Base-by-base conservation (phyloP, 2,797 vertebrate species). In the Onychomys leucogaster region DNA sequence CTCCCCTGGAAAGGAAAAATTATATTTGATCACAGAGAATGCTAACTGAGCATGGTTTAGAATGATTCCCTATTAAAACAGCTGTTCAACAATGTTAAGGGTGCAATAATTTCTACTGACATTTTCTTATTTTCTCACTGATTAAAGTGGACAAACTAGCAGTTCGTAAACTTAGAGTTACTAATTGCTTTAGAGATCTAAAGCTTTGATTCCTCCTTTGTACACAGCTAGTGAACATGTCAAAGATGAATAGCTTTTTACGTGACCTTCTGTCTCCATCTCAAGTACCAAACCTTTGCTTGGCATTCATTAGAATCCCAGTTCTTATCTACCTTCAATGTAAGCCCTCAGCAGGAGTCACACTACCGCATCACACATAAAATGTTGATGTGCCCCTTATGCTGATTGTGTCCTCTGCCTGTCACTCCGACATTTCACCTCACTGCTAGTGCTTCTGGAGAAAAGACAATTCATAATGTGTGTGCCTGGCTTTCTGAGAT, bases 1-100 rank as follows among this genome's bases (percentile, higher is more conserved):
- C 34, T 52, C 10, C 3, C 55, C 46, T 41, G 25, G 37, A 91
- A 91, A 25, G 55, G n/a, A 89, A 57, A 75, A 19, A 34, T 87
- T 57, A 73, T 43, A 91, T 76, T 84, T 95, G 57, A 93, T 95
- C 71, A 92, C 46, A 94, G 21, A 90, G 65, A 71, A 61, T 88
- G 71, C 2, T 78, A 75, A 96, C 32, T 61, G 59, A 95, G 71
- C 32, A 63, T 82, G 91, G 46, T 92, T 94, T 34, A 82, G 65
- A 37, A 90, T 69, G 27, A 75, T 41, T 95, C 7, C 94, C 8
- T 71, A 32, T 17, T 81, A 96, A 91, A 89, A 93, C 11, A 93
- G 41, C 49, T 94, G 17, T 85, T 17, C 87, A 81, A 77, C 37
- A 94, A 1, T 25, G 29, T 86, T 37, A 84, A 96, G 77, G 52